Evolutionary conservation across 2,113 vertebrate species (phyloP).

Genomic region (Cathartes aura): DNA sequence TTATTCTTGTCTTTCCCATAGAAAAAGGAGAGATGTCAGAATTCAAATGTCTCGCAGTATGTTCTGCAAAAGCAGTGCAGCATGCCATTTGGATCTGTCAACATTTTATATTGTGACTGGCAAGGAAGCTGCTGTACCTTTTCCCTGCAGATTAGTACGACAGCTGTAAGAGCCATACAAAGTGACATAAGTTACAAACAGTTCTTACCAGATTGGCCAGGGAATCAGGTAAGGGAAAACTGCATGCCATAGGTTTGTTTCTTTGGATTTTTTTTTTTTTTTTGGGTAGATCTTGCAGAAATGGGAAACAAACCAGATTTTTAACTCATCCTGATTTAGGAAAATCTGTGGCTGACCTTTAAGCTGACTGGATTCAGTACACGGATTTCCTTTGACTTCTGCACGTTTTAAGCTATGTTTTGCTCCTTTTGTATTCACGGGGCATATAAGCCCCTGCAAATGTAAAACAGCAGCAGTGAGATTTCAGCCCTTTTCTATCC

Average conservation of each 20-base stretch:
- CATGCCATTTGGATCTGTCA: background rate
- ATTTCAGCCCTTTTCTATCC: background rate
- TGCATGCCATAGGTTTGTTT: rapidly evolving
- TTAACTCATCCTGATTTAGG: background rate
- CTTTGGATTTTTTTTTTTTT: background rate
- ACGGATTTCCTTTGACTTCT: background rate
- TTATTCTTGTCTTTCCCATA: background rate
- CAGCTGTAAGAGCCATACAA: background rate
- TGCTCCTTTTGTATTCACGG: background rate
- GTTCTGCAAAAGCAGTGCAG: background rate
- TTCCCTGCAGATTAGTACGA: background rate
- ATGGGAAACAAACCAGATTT: background rate
- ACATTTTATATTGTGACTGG: background rate
- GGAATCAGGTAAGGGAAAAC: background rate
- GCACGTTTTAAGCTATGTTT: background rate
- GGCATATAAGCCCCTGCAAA: slow-evolving; percentile 9
- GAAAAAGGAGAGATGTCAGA: background rate
- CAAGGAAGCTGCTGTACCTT: background rate
- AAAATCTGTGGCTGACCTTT: background rate
- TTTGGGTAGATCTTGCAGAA: background rate
- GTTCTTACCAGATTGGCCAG: background rate
- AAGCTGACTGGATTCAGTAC: background rate
- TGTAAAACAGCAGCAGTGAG: background rate
- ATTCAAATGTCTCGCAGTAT: background rate
- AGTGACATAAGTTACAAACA: rapidly evolving